Conservation (phyloP, 1,140 invertebrate genomes). For the Drosophila sp. region DNA sequence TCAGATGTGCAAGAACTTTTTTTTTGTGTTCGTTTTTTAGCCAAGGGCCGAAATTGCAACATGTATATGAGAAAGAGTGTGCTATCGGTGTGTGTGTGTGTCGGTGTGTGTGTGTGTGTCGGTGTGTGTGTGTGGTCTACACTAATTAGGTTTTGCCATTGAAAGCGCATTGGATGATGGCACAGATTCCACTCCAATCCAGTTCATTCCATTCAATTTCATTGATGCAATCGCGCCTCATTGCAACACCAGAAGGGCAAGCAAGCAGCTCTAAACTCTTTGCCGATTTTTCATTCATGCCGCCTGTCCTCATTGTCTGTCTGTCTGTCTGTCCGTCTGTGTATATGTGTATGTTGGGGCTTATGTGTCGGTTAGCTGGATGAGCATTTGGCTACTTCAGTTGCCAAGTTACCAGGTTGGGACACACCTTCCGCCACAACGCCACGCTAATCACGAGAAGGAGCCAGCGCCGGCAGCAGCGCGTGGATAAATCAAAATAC, state of each 20-base stretch:
- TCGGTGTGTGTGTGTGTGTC: constrained; percentile 15
- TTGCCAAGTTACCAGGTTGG: constrained; percentile 72
- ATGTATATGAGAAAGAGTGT: not conserved
- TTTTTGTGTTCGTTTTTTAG: not conserved
- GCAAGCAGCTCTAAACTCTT: not conserved
- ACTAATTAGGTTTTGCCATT: constrained; percentile 67
- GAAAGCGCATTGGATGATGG: constrained; percentile 66
- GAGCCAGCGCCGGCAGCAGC: constrained; percentile 50
- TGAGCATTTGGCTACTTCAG: constrained; percentile 74
- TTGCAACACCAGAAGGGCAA: constrained; percentile 17
- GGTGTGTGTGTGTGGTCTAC: constrained; percentile 55
- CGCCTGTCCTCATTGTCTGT: constrained; percentile 27
- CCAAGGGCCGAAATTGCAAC: constrained; percentile 10
- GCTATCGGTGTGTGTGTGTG: constrained; percentile 18
- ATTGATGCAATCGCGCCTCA: constrained; percentile 64
- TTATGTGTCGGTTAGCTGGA: constrained; percentile 36
- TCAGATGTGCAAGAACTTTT: not conserved
- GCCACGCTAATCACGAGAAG: constrained; percentile 75
- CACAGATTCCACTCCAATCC: constrained; percentile 57
- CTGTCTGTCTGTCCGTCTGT: not conserved
- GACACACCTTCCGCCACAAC: constrained; percentile 73
- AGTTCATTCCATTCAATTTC: constrained; percentile 68
- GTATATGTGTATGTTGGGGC: not conserved
- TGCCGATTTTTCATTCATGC: constrained; percentile 58
- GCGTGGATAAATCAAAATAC: constrained; percentile 81